A percentile compares a stretch with the other conserved stretches of the same genome.
phyloP scores from a whole-genome alignment of 2,888 invertebrate species.

The Palloptera scutellata region DNA sequence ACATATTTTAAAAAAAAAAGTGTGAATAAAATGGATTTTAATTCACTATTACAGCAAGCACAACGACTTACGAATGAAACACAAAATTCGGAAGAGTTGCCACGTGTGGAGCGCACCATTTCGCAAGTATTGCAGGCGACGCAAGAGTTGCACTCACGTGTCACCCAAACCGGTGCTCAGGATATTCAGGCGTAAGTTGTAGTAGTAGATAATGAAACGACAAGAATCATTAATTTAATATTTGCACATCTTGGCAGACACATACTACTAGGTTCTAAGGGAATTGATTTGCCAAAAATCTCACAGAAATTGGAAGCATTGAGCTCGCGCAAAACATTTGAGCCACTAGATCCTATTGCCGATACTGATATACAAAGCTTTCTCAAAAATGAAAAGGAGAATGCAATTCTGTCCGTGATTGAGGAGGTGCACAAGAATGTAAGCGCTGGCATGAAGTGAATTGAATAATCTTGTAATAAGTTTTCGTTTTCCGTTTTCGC shows the following conservation, averaged over 20 bases:
- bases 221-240: not conserved
- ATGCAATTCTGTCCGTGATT: slow-evolving; percentile 88
- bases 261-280: slow-evolving; percentile 87
- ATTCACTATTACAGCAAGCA: slow-evolving; percentile 87
- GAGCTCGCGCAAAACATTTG: slow-evolving; percentile 85
- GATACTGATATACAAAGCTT: slow-evolving; percentile 92
- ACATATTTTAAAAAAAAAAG: not conserved
- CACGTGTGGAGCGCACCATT: slow-evolving; percentile 87
- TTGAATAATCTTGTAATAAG: not conserved
- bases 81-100: slow-evolving; percentile 83
- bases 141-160: slow-evolving; percentile 85
- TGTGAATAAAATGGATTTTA: slow-evolving; percentile 76
- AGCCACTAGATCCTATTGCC: slow-evolving; percentile 87
- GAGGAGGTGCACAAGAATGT: slow-evolving; percentile 89
- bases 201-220: not conserved
- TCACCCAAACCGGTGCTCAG: slow-evolving; percentile 83
- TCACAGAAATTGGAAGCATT: slow-evolving; percentile 89
- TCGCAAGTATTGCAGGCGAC: slow-evolving; percentile 92
- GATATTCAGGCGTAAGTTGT: slow-evolving; percentile 85
- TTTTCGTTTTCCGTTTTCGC: slow-evolving; percentile 33
- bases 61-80: slow-evolving; percentile 91
- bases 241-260: slow-evolving; percentile 69
- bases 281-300: slow-evolving; percentile 92
- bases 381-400: slow-evolving; percentile 91
- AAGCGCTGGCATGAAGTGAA: slow-evolving; percentile 48